Evolutionary conservation across 2,113 vertebrate species (phyloP).

Genomic region (Perca schrenkii): DNA sequence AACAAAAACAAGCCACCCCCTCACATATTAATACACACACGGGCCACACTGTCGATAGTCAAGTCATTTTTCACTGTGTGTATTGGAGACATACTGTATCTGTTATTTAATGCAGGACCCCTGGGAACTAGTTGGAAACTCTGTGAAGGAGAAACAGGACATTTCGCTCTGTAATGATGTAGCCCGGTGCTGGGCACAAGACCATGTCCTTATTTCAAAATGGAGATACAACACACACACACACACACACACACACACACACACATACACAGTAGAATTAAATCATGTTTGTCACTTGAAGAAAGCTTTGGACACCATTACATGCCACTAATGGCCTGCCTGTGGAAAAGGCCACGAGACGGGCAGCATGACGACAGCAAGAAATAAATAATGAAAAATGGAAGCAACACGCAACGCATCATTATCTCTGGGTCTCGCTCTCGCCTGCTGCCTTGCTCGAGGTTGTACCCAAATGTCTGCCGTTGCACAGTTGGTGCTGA

Average conservation of each 20-base stretch:
- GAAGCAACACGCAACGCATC: slow-evolving; percentile 32
- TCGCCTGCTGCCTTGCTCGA: slow-evolving; percentile 45
- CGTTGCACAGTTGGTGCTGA: slow-evolving; percentile 19
- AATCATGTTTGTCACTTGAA: slow-evolving; percentile 59
- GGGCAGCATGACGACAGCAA: slow-evolving; percentile 26
- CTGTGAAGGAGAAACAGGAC: slow-evolving; percentile 56
- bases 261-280: slow-evolving; percentile 23
- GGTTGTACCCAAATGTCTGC: slow-evolving; percentile 29
- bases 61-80: slow-evolving; percentile 29
- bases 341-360: slow-evolving; percentile 55
- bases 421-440: slow-evolving; percentile 44
- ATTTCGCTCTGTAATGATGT: slow-evolving; percentile 56
- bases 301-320: slow-evolving; percentile 53
- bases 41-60: not conserved
- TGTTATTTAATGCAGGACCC: slow-evolving; percentile 43
- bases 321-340: slow-evolving; percentile 63
- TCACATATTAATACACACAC: slow-evolving; percentile 19
- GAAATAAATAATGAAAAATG: slow-evolving; percentile 14
- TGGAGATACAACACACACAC: slow-evolving; percentile 25
- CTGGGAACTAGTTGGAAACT: slow-evolving; percentile 37
- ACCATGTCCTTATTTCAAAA: slow-evolving; percentile 30
- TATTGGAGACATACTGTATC: slow-evolving; percentile 7
- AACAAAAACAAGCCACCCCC: slow-evolving; percentile 25
- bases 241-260: too few relatives aligned
- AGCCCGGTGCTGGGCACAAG: not conserved